phyloP scores from a whole-genome alignment of 1,140 invertebrate species.

The Scaptomyza montana region DNA sequence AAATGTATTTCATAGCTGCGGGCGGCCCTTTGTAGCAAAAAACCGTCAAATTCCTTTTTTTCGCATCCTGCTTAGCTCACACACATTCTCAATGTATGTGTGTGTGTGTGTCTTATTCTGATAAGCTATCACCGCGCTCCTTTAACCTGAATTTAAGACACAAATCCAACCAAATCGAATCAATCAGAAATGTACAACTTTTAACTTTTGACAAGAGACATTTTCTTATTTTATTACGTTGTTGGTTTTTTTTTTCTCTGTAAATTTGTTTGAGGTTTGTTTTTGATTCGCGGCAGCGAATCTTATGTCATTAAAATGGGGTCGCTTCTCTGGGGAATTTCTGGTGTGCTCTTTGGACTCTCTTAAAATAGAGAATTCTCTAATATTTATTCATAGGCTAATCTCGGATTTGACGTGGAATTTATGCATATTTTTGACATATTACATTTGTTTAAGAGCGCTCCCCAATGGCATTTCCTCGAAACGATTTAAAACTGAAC shows the following conservation, averaged over 20 bases:
- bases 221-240: no score
- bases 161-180: not conserved
- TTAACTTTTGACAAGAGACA: slow-evolving; percentile 24
- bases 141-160: slow-evolving; percentile 11
- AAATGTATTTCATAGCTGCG: slow-evolving; percentile 48
- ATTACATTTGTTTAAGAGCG: no score
- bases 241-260: not conserved
- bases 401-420: no score
- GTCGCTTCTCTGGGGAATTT: not conserved
- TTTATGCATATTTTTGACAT: no score
- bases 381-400: no score
- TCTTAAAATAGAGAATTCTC: no score
- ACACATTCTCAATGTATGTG: not conserved
- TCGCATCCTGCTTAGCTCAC: slow-evolving; percentile 26
- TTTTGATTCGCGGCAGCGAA: slow-evolving; percentile 1
- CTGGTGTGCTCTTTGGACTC: not conserved
- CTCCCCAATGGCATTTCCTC: no score
- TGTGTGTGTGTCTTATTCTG: slow-evolving; percentile 11
- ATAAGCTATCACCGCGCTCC: slow-evolving; percentile 41
- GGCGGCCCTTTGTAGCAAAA: slow-evolving; percentile 40
- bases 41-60: slow-evolving; percentile 41
- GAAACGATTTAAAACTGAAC: no score
- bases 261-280: not conserved
- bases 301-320: not conserved
- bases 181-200: slow-evolving; percentile 25